phyloP scores from a whole-genome alignment of 1,140 invertebrate genomes.

The Hestina assimilis region DNA sequence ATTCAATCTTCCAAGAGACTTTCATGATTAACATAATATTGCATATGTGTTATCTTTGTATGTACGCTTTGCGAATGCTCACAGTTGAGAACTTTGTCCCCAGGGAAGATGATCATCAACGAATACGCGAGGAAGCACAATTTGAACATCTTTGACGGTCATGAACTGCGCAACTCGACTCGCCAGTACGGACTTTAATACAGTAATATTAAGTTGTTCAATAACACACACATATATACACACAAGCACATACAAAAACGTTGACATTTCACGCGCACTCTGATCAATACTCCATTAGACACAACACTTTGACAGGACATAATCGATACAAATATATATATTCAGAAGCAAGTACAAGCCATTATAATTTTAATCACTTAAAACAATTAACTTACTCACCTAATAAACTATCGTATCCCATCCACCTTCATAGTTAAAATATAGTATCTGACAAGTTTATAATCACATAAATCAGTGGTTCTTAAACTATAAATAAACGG shows the following conservation, averaged over 20 bases:
- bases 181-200: slow-evolving; percentile 85
- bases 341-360: too few species aligned
- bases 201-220: slow-evolving; percentile 75
- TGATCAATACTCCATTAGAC: neutral
- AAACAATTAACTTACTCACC: too few species aligned
- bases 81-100: slow-evolving; percentile 44
- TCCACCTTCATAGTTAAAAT: too few species aligned
- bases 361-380: too few species aligned
- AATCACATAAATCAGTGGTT: too few species aligned
- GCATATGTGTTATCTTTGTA: neutral
- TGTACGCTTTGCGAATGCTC: slow-evolving; percentile 30
- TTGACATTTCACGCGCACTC: neutral
- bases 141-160: slow-evolving; percentile 84
- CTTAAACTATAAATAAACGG: neutral
- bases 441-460: too few species aligned
- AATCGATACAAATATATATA: too few species aligned
- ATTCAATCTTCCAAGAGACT: neutral
- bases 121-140: slow-evolving; percentile 84
- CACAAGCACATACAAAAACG: slow-evolving; percentile 19
- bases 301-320: neutral
- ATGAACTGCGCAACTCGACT: slow-evolving; percentile 82
- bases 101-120: slow-evolving; percentile 80
- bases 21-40: neutral
- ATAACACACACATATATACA: slow-evolving; percentile 39
- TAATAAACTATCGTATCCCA: too few species aligned